These are phyloP conservation scores for Morpho deidamia DNA, from an alignment of 2,888 invertebrate species.

Conservation along the genomic window DNA sequence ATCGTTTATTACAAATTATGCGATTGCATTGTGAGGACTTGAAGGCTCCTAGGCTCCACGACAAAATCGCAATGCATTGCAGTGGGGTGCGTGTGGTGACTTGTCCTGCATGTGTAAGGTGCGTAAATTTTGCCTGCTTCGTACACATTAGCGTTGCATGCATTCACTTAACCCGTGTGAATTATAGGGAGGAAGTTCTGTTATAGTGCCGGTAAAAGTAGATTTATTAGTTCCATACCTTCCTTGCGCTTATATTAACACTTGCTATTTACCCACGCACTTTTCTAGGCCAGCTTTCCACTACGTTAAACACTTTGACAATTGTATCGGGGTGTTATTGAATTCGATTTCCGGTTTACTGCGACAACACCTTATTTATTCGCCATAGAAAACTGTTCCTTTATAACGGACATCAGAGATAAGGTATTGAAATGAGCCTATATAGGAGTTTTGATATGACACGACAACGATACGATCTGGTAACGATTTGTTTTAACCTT, in stretches of 20 bases:
- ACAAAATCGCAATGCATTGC: too few relatives aligned
- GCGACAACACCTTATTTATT: constrained; percentile 34
- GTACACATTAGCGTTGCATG: too few relatives aligned
- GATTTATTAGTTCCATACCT: background rate
- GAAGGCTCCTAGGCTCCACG: too few relatives aligned
- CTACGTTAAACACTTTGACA: constrained; percentile 48
- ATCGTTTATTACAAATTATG: constrained; percentile 1
- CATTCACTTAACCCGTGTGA: too few relatives aligned
- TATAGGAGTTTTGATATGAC: background rate
- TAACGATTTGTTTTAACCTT: too few relatives aligned
- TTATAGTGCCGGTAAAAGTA: too few relatives aligned
- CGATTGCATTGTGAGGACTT: background rate
- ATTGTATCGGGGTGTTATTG: constrained; percentile 53
- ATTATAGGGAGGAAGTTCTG: too few relatives aligned
- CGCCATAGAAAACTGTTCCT: constrained; percentile 25
- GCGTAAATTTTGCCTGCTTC: too few relatives aligned
- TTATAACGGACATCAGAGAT: constrained; percentile 23
- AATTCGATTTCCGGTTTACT: constrained; percentile 35
- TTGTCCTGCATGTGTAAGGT: too few relatives aligned
- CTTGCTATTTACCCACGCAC: constrained; percentile 34
- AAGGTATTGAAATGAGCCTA: constrained; percentile 18
- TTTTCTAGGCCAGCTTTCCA: constrained; percentile 34
- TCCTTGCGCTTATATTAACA: constrained; percentile 20
- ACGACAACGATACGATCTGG: background rate
- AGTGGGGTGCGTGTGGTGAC: too few relatives aligned